Base-by-base conservation (phyloP, 2,113 vertebrate species). In the Saguinus midas region DNA sequence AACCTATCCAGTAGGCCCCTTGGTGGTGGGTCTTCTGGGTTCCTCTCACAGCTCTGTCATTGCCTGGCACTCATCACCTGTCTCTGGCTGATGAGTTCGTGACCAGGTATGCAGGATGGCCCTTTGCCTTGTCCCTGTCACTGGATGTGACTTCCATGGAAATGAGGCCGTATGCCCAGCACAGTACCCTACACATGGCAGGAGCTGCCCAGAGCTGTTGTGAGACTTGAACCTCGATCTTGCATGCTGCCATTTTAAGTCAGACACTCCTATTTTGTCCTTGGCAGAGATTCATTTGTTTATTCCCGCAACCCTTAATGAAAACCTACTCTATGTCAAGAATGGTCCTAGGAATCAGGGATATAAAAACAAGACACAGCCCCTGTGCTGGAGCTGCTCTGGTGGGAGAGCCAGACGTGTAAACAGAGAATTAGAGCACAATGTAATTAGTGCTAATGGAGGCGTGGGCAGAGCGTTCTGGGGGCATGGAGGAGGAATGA, bases 381-480 rank as follows among this genome's bases (percentile, higher is more conserved):
- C 50, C 43, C 73, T 17, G 5, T 8, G 40, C 35, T 43, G 0
- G 16, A 55, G 70, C 94, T 66, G 83, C 87, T 93, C 35, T 6
- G 10, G 17, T 12, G 40, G 43, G 52, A 68, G 88, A 94, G 70
- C 45, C 84, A 88, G 94, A 48, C 0, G 1, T 66, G 73, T 80
- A 92, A 87, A 92, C 92, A 87, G 43, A 66, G 93, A 94, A 90
- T 94, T 48, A 96, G 27, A 96, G 58, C 89, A 6, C 48, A 29
- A 3, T 84, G 87, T 89, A 87, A 87, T 96, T 88, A 96, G 90
- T 75, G 57, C 40, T 95, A 79, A 95, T 76, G 20, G 90, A 93
- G 87, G 78, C 5, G 0, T 72, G 13, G 61, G 84, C 57, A 90
- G 32, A 83, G 92, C 40, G 64, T 96, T 58, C 3, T 1, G 8